Base-by-base conservation (phyloP, 2,888 invertebrate genomes). In the Napeogenes inachia region DNA sequence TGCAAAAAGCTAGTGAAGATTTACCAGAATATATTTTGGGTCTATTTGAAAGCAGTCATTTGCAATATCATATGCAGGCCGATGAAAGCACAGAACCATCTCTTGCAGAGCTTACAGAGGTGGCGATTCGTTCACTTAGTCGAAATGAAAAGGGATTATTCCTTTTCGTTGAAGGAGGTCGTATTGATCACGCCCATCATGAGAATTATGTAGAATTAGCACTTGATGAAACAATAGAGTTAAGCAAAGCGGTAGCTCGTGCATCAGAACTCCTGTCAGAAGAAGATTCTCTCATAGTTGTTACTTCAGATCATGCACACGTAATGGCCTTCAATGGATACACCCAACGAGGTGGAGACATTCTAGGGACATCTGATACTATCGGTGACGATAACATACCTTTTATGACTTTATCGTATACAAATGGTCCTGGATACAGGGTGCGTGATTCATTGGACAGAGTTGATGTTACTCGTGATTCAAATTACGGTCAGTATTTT, bases 251-350 rank as follows among this genome's bases (percentile, higher is more conserved):
- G 42, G 89, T 94, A 50, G 68, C 64, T 47, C 79, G 80, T 57
- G 85, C 95, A 4, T 71, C 87, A 32, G 73, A 67, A 57, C 79
- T 85, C 63, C 74, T 85, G 21, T 59, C 82, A 53, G 85, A 85
- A 38, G 85, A 93, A 0, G 95, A 97, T 66, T 96, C 97, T 0
- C 84, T 97, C 50, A 91, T 96, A 12, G 92, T 97, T 30, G 95
- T 95, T 38, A 95, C 95, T 0, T 90, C 95, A 0, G 96, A 96
- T 83, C 96, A 96, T 78, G 92, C 95, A 0, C 95, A 96, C 79
- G 93, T 93, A 0, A 92, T 96, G 91, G 87, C 92, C 35, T 84
- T 93, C 68, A 92, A 91, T 59, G 96, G 96, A 0, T 96, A 96
- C 79, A 90, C 94, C 10, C 81, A 81, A 30, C 89, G 95, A 57